These are phyloP conservation scores for Pharmacophagus antenor DNA, from an alignment of 2,888 invertebrate species.

Conservation along the genomic window DNA sequence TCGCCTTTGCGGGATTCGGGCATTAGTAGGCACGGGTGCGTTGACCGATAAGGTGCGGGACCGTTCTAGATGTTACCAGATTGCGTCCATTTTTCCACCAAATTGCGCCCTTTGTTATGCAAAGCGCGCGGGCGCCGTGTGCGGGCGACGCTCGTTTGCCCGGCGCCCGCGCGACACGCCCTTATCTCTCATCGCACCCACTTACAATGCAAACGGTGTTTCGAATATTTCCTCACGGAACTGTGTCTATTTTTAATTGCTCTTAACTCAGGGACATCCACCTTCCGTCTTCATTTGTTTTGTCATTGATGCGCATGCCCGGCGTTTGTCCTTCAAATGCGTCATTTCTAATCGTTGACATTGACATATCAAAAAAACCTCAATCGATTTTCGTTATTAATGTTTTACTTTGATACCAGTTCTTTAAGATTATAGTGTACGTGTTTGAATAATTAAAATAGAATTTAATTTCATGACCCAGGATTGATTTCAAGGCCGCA, in stretches of 20 bases:
- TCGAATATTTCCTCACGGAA: constrained; percentile 76
- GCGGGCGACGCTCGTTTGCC: constrained; percentile 69
- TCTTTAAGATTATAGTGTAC: too few species aligned
- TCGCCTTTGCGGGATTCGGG: constrained; percentile 23
- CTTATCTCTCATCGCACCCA: constrained; percentile 69
- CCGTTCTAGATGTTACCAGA: constrained; percentile 61
- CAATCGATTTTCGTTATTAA: too few species aligned
- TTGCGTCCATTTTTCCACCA: constrained; percentile 77
- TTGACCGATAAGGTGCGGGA: constrained; percentile 45
- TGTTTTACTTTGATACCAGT: too few species aligned
- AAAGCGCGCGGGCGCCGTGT: constrained; percentile 78
- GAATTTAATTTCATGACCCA: too few species aligned
- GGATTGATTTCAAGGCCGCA: too few species aligned
- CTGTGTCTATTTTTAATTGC: constrained; percentile 38
- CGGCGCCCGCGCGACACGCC: constrained; percentile 63
- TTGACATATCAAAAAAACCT: too few species aligned
- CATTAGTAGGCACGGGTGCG: constrained; percentile 55
- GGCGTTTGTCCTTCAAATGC: background rate
- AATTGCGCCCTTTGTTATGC: constrained; percentile 80
- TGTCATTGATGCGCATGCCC: background rate
- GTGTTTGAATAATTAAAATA: too few species aligned
- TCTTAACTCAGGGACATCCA: too few species aligned
- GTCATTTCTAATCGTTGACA: background rate
- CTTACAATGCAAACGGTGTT: constrained; percentile 72
- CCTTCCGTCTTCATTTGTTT: background rate